A percentile compares a stretch with the other conserved stretches of the same genome.
phyloP scores from a whole-genome alignment of 2,113 vertebrate species.

The Acanthochromis polyacanthus region DNA sequence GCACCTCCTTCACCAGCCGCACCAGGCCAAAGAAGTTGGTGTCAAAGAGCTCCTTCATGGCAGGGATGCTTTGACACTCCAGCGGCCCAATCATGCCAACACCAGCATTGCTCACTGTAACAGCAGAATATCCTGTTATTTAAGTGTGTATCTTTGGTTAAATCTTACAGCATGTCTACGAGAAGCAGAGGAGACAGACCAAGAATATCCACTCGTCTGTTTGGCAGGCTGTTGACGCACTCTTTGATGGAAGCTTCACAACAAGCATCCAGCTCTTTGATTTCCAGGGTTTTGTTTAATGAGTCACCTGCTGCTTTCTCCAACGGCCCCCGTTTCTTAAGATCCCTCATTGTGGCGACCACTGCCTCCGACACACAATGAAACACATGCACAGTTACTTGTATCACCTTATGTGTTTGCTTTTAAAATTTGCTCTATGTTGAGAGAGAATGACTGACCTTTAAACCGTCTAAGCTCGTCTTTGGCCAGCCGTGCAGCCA shows the following conservation, averaged over 20 bases:
- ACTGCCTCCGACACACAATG: constrained; percentile 69
- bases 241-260: constrained; percentile 83
- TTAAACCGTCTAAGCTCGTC: constrained; percentile 84
- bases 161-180: not conserved
- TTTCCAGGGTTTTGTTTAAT: constrained; percentile 80
- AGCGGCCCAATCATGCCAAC: constrained; percentile 85
- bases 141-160: not conserved
- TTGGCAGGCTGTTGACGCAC: constrained; percentile 84
- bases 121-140: not conserved
- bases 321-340: constrained; percentile 75
- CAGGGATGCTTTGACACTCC: constrained; percentile 83
- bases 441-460: constrained; percentile 76
- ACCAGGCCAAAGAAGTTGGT: constrained; percentile 85
- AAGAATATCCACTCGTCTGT: constrained; percentile 71
- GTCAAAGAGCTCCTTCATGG: constrained; percentile 83
- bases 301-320: constrained; percentile 76
- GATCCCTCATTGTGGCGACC: constrained; percentile 84
- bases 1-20: constrained; percentile 83
- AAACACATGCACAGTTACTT: constrained; percentile 12
- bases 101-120: constrained; percentile 86
- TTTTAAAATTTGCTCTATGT: no score
- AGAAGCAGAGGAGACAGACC: constrained; percentile 50
- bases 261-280: constrained; percentile 82
- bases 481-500: constrained; percentile 85
- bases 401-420: no score